Evolutionary conservation across 2,113 vertebrate species (phyloP).

Genomic region (Gymnocephalus cernua): DNA sequence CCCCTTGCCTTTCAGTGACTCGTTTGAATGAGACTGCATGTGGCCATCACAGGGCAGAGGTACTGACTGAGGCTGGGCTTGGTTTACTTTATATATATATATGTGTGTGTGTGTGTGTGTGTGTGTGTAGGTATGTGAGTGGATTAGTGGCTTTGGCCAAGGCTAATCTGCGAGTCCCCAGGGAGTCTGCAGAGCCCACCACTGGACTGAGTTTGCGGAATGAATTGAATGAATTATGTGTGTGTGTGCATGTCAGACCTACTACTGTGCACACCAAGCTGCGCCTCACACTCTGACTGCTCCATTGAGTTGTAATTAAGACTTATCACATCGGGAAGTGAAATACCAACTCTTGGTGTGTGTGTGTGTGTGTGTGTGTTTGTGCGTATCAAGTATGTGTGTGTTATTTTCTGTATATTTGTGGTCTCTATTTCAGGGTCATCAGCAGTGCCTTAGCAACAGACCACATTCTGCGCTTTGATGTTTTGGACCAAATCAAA

Average conservation of each 20-base stretch:
- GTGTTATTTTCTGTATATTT: constrained; percentile 3
- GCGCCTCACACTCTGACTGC: constrained; percentile 39
- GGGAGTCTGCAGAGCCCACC: constrained; percentile 73
- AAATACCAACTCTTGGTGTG: constrained; percentile 34
- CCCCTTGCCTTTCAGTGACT: constrained; percentile 50
- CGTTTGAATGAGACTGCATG: constrained; percentile 33
- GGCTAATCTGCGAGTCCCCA: constrained; percentile 78
- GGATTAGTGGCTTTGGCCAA: constrained; percentile 76
- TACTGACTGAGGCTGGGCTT: not conserved
- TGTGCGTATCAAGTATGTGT: constrained; percentile 1
- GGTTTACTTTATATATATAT: not conserved
- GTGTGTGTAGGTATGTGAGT: constrained; percentile 63
- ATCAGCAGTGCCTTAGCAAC: constrained; percentile 3
- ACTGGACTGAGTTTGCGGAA: constrained; percentile 60
- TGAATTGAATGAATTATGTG: constrained; percentile 49
- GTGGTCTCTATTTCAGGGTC: not conserved
- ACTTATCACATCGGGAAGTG: constrained; percentile 54
- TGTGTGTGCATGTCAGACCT: constrained; percentile 28
- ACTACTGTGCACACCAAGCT: constrained; percentile 32
- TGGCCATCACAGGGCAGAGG: constrained; percentile 24
- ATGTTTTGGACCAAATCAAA: constrained; percentile 35
- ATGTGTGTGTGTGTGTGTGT: not conserved
- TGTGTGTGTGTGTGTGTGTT: constrained; percentile 31
- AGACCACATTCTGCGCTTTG: constrained; percentile 22
- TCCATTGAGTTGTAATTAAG: constrained; percentile 65